These are phyloP conservation scores for Alauda arvensis DNA, from an alignment of 2,797 vertebrate species.

Conservation along the genomic window DNA sequence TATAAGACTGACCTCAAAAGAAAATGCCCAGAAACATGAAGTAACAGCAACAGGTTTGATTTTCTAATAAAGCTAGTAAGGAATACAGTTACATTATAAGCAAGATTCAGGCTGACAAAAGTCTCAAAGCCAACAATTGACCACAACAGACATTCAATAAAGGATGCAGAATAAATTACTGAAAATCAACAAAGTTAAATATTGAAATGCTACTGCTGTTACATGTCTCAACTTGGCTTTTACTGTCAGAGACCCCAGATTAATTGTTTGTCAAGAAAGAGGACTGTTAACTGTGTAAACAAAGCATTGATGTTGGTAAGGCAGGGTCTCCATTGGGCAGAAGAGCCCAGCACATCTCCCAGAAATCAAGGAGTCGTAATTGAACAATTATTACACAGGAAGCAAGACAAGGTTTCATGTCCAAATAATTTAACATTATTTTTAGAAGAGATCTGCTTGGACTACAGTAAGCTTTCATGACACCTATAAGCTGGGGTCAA, in stretches of 20 bases:
- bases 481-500: background rate
- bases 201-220: background rate
- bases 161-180: background rate
- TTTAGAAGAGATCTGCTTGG: background rate
- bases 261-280: background rate
- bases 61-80: background rate
- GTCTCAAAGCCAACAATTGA: background rate
- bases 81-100: background rate
- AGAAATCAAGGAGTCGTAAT: background rate
- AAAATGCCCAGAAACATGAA: background rate
- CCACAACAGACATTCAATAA: background rate
- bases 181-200: background rate
- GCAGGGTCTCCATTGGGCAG: rapidly evolving
- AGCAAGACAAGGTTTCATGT: background rate
- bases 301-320: background rate
- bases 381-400: background rate
- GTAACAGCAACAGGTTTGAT: background rate
- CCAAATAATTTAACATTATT: background rate
- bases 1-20: background rate
- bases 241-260: background rate
- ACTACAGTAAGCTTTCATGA: background rate
- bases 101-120: background rate
- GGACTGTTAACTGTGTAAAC: background rate
- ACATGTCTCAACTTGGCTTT: background rate
- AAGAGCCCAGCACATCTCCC: rapidly evolving